These are phyloP conservation scores for Chouioia cunea DNA, from an alignment of 2,888 invertebrate genomes.

Conservation along the genomic window DNA sequence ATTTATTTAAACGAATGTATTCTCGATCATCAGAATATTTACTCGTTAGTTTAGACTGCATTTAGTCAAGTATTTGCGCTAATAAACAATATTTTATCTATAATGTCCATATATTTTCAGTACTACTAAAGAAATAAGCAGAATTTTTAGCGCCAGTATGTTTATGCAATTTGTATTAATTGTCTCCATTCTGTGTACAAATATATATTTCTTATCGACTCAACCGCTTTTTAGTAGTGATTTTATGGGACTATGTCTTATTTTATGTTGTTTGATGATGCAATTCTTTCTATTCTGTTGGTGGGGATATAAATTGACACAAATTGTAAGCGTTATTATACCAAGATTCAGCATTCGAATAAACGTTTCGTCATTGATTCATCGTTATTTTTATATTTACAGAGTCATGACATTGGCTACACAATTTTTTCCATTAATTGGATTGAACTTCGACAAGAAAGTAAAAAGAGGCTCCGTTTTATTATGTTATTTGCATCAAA, in stretches of 20 bases:
- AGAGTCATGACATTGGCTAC: neutral
- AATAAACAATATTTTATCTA: constrained; percentile 11
- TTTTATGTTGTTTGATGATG: constrained; percentile 13
- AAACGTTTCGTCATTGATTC: neutral
- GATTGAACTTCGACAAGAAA: neutral
- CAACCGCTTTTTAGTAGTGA: constrained; percentile 4
- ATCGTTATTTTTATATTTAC: neutral
- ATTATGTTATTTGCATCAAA: neutral
- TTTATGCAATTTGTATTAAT: constrained; percentile 10
- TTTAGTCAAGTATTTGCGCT: neutral
- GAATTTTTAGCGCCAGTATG: constrained; percentile 3
- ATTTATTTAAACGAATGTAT: too few species aligned
- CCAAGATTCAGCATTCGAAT: neutral
- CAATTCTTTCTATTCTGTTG: constrained; percentile 27
- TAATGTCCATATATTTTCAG: neutral
- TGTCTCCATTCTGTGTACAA: constrained; percentile 20
- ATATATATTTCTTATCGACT: constrained; percentile 17
- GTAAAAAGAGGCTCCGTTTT: neutral
- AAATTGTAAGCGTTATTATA: neutral
- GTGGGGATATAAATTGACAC: constrained; percentile 24
- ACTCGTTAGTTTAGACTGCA: neutral
- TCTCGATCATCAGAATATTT: too few species aligned
- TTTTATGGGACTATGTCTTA: constrained; percentile 11
- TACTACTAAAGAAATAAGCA: constrained; percentile 9
- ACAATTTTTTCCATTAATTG: neutral